Evolutionary conservation across 2,113 vertebrate species (phyloP), one percentile per base, ranked within the genome.

Genomic region (Glaucomys volans): DNA sequence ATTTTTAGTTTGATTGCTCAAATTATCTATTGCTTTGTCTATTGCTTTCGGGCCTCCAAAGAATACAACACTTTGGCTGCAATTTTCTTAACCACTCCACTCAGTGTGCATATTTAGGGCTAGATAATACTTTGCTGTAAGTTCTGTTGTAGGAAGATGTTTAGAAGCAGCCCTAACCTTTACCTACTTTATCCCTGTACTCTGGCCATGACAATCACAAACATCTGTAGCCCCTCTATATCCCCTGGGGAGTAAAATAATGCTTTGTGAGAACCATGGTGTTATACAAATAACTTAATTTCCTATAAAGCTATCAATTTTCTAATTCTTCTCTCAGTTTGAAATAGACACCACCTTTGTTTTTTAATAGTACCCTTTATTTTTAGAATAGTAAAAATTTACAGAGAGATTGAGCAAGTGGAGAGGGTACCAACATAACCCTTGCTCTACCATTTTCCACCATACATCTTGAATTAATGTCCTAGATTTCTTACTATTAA

Each of bases 31-130:
- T 16, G 24, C n/a, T n/a, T 64, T 64, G 2, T 28, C 32, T 66
- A 44, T 5, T n/a, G 12, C 16, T 20, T 20, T 2, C 22, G 6
- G 8, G 6, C 2, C 12, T 52, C 4, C n/a, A 10, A 35, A 50
- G 9, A 52, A 74, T 2, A 40, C 5, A 22, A 35, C 17, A 17
- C 22, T 57, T 7, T 30, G 4, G 8, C 9, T 42, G 13, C 37
- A 24, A n/a, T 54, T 47, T 67, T 47, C 16, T 13, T 4, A 66
- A 13, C 14, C 30, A 30, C 47, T 72, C 2, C 20, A 52, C 1
- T 42, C 37, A 40, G 26, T 67, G 9, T 20, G 50, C 5, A 26
- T 37, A 13, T 47, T 24, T 72, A 20, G 4, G 32, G 17, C 8
- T 12, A 57, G 47, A 20, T 17, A 67, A 30, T 94, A 26, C 17